Conservation (phyloP, 2,888 invertebrate species). For the Thumatha senex region DNA sequence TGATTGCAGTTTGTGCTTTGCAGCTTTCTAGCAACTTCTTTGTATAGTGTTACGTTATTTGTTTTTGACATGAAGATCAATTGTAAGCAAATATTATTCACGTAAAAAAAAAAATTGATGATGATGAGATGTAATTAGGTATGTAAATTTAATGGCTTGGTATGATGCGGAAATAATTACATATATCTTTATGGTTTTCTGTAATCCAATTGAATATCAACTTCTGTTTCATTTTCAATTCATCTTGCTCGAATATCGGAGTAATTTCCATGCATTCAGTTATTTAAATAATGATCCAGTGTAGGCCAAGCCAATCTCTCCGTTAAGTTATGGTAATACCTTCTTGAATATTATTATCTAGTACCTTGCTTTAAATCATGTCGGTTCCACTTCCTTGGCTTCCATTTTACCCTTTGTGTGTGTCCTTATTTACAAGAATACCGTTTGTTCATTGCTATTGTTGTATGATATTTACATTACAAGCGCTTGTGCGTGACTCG, state of each 20-base stretch:
- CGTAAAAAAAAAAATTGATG: too few species aligned
- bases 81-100: too few species aligned
- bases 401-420: conserved; percentile 50
- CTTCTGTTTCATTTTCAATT: conserved; percentile 46
- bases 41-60: too few species aligned
- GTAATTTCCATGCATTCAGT: conserved; percentile 53
- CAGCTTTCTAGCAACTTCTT: not conserved
- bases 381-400: conserved; percentile 38
- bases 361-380: conserved; percentile 45
- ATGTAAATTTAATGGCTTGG: too few species aligned
- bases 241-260: conserved; percentile 46
- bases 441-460: conserved; percentile 38
- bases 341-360: conserved; percentile 52
- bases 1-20: not conserved
- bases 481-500: conserved; percentile 16
- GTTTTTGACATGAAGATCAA: too few species aligned
- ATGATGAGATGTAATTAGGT: too few species aligned
- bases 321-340: conserved; percentile 60
- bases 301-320: conserved; percentile 47
- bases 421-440: conserved; percentile 51
- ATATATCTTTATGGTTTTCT: too few species aligned
- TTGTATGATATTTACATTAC: conserved; percentile 39
- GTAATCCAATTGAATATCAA: too few species aligned
- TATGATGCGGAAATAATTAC: too few species aligned
- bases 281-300: conserved; percentile 59